Evolutionary conservation across 2,113 vertebrate species (phyloP).

Genomic region (Leucosticte australis): DNA sequence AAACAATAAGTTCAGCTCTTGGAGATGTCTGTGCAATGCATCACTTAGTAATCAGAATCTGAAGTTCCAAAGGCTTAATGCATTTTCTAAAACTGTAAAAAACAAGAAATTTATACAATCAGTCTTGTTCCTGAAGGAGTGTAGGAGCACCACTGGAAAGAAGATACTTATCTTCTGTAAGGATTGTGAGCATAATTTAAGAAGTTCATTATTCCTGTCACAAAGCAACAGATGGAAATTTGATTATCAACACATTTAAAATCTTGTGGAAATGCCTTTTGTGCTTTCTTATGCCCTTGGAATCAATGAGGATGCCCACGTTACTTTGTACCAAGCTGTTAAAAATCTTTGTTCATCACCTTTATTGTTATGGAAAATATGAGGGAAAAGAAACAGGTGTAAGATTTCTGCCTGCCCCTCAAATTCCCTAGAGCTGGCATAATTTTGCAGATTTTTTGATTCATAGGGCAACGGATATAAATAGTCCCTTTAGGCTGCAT

Average conservation of each 20-base stretch:
- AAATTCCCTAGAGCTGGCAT: background rate
- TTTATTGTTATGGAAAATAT: background rate
- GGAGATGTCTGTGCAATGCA: background rate
- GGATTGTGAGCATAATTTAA: background rate
- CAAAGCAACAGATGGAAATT: background rate
- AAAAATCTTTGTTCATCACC: background rate
- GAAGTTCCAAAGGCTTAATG: background rate
- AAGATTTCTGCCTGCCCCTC: background rate
- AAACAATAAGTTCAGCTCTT: background rate
- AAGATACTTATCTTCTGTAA: background rate
- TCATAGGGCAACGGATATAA: background rate
- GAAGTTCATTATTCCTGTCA: background rate
- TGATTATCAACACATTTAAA: background rate
- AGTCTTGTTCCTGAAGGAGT: background rate
- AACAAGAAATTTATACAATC: background rate
- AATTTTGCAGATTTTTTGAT: background rate
- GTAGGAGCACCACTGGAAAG: background rate
- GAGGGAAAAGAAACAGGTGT: background rate
- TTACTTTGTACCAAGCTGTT: background rate
- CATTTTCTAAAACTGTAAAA: background rate
- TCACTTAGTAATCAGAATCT: background rate
- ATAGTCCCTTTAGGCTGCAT: background rate
- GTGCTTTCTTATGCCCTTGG: background rate
- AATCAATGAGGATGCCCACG: background rate
- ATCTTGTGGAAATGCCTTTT: background rate